Conservation (phyloP, 2,888 invertebrate genomes). For the Tiphia femorata region DNA sequence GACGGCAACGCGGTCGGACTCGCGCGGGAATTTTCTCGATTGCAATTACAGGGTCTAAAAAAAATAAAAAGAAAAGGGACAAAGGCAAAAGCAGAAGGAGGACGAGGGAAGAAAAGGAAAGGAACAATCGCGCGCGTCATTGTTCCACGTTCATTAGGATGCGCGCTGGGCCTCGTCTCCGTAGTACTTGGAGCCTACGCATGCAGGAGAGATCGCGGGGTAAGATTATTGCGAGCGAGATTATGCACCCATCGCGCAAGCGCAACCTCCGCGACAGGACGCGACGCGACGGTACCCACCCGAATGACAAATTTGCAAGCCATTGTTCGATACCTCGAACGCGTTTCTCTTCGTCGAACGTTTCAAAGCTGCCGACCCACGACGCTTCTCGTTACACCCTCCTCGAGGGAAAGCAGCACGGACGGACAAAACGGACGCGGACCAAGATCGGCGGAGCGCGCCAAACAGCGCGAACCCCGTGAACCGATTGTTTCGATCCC, state of each 20-base stretch:
- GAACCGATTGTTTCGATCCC: too few relatives aligned
- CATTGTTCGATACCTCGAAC: conserved; percentile 41
- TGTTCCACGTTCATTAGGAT: conserved; percentile 24
- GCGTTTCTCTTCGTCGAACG: conserved; percentile 28
- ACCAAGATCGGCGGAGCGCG: too few relatives aligned
- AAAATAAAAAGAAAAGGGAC: too few relatives aligned
- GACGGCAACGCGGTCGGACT: too few relatives aligned
- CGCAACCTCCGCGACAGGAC: conserved; percentile 19
- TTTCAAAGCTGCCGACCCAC: conserved; percentile 30
- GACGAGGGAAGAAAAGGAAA: background rate
- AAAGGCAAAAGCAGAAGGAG: too few relatives aligned
- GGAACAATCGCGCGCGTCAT: background rate
- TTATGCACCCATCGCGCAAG: conserved; percentile 41
- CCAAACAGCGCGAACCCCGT: too few relatives aligned
- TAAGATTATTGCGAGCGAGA: too few relatives aligned
- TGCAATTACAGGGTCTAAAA: too few relatives aligned
- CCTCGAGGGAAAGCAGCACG: too few relatives aligned
- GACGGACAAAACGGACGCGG: too few relatives aligned
- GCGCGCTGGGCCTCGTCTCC: conserved; percentile 25
- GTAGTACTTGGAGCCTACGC: conserved; percentile 14
- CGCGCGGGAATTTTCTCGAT: background rate
- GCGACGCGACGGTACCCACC: conserved; percentile 9
- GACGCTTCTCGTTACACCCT: too few relatives aligned
- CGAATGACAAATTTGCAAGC: conserved; percentile 40
- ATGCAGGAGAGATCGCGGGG: conserved; percentile 33